Base-by-base conservation (phyloP, 2,797 vertebrate species). In the Huso huso region DNA sequence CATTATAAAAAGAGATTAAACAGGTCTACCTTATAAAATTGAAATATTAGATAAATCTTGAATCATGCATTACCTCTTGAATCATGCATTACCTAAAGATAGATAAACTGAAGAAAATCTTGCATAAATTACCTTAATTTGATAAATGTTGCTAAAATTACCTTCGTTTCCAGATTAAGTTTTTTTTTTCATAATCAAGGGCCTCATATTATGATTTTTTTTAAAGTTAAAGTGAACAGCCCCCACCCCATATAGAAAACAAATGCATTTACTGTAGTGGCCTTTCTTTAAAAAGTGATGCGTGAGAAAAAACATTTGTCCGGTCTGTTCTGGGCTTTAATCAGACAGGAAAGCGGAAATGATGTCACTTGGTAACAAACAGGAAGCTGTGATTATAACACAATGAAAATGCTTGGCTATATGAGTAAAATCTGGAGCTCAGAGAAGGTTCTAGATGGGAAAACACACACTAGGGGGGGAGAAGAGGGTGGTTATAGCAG, bases 301-400 rank as follows among this genome's bases (percentile, higher is more conserved):
- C 88, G 86, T 90, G 89, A 91, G 90, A 92, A 94, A 94, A 89
- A 89, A 71, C 71, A 73, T 78, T 81, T 84, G 82, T 85, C 83
- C 84, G 3, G 63, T 63, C 75, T 77, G 82, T 82, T 87, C 84
- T 83, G 79, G 66, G 79, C 83, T 76, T 81, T 90, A 92, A 92
- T 90, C 86, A 79, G 84, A 70, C 87, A 91, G 93, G 93, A 94
- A 95, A 81, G 80, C 79, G 93, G 93, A 95, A 90, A 87, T 83
- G 79, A 89, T 89, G 92, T 86, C 73, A 90, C 81, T 82, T 75
- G 87, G 89, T 90, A 92, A 89, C 90, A 93, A 93, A 93, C 92
- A 95, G 93, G 93, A 95, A 94, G 86, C 80, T 79, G 83, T 88
- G 90, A 93, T 93, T 94, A 90, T 89, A 91, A 91, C 79, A 84